A percentile compares a stretch with the other conserved stretches of the same genome.
Conservation (phyloP, 2,113 vertebrate species). For the Climacteris rufus region DNA sequence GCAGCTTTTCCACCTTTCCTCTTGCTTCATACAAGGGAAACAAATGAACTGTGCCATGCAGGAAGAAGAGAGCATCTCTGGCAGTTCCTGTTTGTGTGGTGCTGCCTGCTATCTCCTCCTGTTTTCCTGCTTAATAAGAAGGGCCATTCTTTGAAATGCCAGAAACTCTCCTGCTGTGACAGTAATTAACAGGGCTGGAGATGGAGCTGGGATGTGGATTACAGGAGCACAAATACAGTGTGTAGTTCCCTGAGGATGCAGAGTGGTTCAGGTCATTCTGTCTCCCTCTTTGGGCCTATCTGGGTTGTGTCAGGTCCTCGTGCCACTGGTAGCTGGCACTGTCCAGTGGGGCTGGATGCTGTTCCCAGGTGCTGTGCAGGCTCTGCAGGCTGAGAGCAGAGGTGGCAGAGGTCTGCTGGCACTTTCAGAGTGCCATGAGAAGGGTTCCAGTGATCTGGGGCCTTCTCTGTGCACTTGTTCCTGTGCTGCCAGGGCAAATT, state of each 20-base stretch:
- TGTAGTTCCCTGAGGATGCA: not conserved
- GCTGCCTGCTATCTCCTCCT: not conserved
- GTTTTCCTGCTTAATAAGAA: not conserved
- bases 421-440: not conserved
- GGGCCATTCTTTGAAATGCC: not conserved
- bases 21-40: not conserved
- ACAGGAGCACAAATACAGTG: not conserved
- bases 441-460: not conserved
- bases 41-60: not conserved
- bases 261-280: not conserved
- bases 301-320: fast-evolving
- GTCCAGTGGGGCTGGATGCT: not conserved
- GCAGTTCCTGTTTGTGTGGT: not conserved
- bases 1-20: not conserved
- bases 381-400: not conserved
- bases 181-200: not conserved
- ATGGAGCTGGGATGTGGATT: not conserved
- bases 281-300: not conserved
- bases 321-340: not conserved
- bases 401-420: not conserved
- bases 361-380: not conserved
- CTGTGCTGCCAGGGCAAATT: not conserved
- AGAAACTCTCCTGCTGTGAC: not conserved
- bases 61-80: not conserved
- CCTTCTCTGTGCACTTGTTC: not conserved